Evolutionary conservation across 2,113 vertebrate species (phyloP).

Genomic region (Salvelinus fontinalis): DNA sequence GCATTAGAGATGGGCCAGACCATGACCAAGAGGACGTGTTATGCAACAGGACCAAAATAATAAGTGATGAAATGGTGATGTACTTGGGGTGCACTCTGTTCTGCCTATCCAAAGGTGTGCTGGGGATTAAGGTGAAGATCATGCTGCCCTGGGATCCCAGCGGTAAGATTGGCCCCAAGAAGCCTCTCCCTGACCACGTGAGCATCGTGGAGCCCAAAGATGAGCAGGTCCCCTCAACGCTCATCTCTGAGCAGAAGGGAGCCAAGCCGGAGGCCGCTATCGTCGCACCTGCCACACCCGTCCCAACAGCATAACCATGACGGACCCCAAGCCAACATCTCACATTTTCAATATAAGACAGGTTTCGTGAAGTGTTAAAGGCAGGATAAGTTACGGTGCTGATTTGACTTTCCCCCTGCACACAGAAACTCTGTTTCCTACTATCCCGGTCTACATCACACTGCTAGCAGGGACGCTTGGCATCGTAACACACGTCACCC

Average conservation of each 20-base stretch:
- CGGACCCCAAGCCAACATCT: background rate
- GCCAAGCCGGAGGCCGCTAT: slow-evolving; percentile 92
- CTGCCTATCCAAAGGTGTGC: slow-evolving; percentile 78
- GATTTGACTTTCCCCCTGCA: too few relatives aligned
- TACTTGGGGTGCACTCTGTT: background rate
- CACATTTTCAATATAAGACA: background rate
- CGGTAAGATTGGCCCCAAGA: slow-evolving; percentile 98
- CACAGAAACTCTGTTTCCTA: too few relatives aligned
- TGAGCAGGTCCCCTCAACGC: slow-evolving; percentile 91
- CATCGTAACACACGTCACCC: too few relatives aligned
- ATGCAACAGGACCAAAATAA: background rate
- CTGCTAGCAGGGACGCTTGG: too few relatives aligned
- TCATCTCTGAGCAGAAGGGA: slow-evolving; percentile 97
- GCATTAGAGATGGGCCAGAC: background rate
- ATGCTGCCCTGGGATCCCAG: slow-evolving; percentile 99
- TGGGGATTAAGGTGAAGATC: slow-evolving; percentile 99
- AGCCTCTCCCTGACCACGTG: slow-evolving; percentile 96
- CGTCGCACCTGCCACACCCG: slow-evolving; percentile 88
- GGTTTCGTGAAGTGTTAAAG: background rate
- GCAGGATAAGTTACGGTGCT: background rate
- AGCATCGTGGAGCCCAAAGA: slow-evolving; percentile 99
- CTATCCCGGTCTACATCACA: too few relatives aligned
- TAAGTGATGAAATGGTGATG: background rate
- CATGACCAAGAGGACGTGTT: background rate
- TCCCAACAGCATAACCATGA: slow-evolving; percentile 86